These are phyloP conservation scores for Podarcis raffonei DNA, from an alignment of 2,113 vertebrate species.

Conservation along the genomic window DNA sequence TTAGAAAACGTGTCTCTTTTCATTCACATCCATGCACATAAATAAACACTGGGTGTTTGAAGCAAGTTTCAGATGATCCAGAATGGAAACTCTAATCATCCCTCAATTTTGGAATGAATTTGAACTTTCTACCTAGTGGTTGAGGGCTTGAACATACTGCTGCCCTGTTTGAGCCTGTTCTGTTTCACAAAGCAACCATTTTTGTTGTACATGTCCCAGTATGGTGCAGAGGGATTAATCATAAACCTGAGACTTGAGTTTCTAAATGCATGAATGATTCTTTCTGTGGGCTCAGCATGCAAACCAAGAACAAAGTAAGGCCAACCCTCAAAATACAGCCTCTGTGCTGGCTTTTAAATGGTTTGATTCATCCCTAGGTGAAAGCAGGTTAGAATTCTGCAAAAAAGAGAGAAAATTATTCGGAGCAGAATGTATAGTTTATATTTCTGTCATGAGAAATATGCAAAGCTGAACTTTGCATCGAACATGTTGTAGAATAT, in stretches of 20 bases:
- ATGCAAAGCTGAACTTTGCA: constrained; percentile 60
- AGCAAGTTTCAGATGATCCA: constrained; percentile 63
- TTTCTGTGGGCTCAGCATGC: constrained; percentile 72
- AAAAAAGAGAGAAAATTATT: constrained; percentile 48
- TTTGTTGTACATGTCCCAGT: constrained; percentile 51
- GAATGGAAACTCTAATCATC: constrained; percentile 62
- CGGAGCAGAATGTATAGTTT: constrained; percentile 36
- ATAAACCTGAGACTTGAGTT: constrained; percentile 62
- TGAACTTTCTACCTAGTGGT: constrained; percentile 71
- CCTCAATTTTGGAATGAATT: constrained; percentile 52
- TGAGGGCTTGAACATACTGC: constrained; percentile 70
- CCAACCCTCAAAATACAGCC: constrained; percentile 71
- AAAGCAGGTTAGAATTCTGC: constrained; percentile 64
- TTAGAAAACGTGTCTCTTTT: constrained; percentile 40
- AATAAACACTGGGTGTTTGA: constrained; percentile 31
- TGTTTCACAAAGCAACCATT: constrained; percentile 76
- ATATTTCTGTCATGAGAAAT: constrained; percentile 37
- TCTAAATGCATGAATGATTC: constrained; percentile 75
- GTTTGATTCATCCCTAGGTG: constrained; percentile 74
- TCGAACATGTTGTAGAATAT: not conserved
- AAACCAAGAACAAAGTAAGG: constrained; percentile 71
- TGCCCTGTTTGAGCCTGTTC: constrained; percentile 52
- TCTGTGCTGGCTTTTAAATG: constrained; percentile 76
- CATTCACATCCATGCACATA: constrained; percentile 20
- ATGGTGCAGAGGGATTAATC: constrained; percentile 64